Conservation (phyloP, 2,797 vertebrate genomes). For the Molossus alvarezi region DNA sequence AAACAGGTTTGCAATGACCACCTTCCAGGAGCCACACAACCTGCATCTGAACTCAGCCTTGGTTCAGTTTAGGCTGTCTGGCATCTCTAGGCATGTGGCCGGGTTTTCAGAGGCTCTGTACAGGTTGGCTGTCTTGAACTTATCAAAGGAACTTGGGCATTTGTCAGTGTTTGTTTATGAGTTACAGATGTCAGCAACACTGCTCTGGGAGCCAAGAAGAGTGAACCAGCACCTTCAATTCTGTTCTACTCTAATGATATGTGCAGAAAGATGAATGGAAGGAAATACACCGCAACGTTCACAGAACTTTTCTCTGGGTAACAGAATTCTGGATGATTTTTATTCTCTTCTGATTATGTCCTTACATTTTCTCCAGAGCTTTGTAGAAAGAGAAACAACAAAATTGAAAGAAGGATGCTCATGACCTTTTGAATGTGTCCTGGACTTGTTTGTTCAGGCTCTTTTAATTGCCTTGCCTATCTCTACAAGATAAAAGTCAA, state of each 20-base stretch:
- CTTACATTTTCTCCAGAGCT: background rate
- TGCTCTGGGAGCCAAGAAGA: background rate
- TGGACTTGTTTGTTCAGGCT: background rate
- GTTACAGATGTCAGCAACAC: background rate
- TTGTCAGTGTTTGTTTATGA: background rate
- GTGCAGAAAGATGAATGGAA: background rate
- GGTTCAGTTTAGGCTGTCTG: background rate
- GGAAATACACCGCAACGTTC: background rate
- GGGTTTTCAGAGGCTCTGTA: background rate
- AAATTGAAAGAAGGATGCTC: background rate
- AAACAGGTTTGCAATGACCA: background rate
- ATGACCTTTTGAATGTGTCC: background rate
- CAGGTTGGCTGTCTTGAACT: background rate
- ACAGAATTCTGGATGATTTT: slow-evolving; percentile 46
- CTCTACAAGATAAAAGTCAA: background rate
- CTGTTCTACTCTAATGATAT: background rate
- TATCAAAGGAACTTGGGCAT: background rate
- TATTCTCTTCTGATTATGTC: background rate
- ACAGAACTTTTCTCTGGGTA: background rate
- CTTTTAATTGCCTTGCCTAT: background rate
- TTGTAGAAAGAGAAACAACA: slow-evolving; percentile 25
- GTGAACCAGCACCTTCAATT: background rate
- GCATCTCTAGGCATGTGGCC: background rate
- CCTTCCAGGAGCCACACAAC: too few species aligned
- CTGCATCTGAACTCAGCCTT: background rate